A percentile compares a stretch with the other conserved stretches of the same genome.
These are phyloP conservation scores for Polyommatus icarus DNA, from an alignment of 2,888 invertebrate species.

Conservation along the genomic window DNA sequence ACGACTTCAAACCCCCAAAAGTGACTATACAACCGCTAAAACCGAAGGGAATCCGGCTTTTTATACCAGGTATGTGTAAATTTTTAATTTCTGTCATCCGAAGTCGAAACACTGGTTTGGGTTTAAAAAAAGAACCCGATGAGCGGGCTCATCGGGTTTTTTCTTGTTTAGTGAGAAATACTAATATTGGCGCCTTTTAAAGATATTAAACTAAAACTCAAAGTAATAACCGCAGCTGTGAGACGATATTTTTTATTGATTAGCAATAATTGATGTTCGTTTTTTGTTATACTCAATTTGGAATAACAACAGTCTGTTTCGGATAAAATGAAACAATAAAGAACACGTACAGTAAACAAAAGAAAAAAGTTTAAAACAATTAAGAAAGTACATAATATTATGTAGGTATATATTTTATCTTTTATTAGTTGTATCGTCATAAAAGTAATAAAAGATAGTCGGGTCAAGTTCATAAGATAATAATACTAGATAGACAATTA, in stretches of 20 bases:
- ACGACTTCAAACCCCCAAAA: conserved; percentile 57
- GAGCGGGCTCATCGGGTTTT: background rate
- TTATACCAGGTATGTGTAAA: conserved; percentile 76
- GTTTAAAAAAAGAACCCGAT: background rate
- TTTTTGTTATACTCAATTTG: background rate
- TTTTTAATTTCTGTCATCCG: conserved; percentile 6
- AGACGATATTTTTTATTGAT: background rate
- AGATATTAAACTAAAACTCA: background rate
- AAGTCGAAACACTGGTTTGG: background rate
- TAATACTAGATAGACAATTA: background rate
- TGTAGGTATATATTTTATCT: background rate
- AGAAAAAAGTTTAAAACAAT: too few species aligned
- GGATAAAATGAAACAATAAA: background rate
- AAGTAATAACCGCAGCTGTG: background rate
- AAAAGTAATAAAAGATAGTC: background rate
- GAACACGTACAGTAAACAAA: background rate
- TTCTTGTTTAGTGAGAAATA: background rate
- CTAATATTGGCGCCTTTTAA: background rate
- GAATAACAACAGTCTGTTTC: background rate
- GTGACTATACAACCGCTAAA: conserved; percentile 76
- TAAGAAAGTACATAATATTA: too few species aligned
- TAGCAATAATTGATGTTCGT: background rate
- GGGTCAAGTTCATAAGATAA: conserved; percentile 1
- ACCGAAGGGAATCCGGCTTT: conserved; percentile 80
- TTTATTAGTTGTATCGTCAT: background rate